Base-by-base conservation (phyloP, 2,888 invertebrate genomes). In the Sinhomidia bicolor region DNA sequence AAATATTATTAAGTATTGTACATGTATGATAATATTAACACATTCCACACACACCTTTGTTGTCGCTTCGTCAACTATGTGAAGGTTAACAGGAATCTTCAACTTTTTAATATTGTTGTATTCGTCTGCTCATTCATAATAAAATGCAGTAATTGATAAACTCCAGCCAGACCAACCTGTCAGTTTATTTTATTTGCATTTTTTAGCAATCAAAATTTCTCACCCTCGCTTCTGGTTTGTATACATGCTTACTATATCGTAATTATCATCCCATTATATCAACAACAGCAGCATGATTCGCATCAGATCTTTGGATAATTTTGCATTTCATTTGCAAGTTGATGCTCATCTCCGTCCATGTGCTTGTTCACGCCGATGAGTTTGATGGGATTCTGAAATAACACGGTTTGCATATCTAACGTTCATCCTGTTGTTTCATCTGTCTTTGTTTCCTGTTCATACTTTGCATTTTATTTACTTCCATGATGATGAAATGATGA, bases 41-140 rank as follows among this genome's bases (percentile, higher is more conserved):
- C 54, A 26, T 44, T 47, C 9, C 7, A 41, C 14, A 51, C 85
- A 87, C 87, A 81, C 87, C 87, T 87, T 87, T 87, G 87, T 74
- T 81, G 79, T 65, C 51, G 85, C 71, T 86, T 74, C 85, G 54
- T 54, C 80, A 86, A 81, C 29, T 60, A 60, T 81, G 81, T 87
- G 87, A 87, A 87, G 87, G 87, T 87, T 81, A 87, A 87, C 87
- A 74, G 81, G 87, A 80, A 65, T 80, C 86, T 71, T 71, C 78
- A 51, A 44, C 54, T 85, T 79, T 68, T 80, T 60, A 54, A 54
- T 32, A n/a, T 32, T 32, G 29, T 54, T 78, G 12, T 78, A 0
- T 54, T 47, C 51, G 9, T n/a, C 1, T 36, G 36, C 36, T 7
- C 36, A 36, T 3, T 36, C 36, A 36, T 3, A 36, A 3, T 36